Percentiles rank a stretch among this genome's conserved stretches.
These are phyloP conservation scores for Tachina lurida DNA, from an alignment of 2,888 invertebrate species.

Conservation along the genomic window DNA sequence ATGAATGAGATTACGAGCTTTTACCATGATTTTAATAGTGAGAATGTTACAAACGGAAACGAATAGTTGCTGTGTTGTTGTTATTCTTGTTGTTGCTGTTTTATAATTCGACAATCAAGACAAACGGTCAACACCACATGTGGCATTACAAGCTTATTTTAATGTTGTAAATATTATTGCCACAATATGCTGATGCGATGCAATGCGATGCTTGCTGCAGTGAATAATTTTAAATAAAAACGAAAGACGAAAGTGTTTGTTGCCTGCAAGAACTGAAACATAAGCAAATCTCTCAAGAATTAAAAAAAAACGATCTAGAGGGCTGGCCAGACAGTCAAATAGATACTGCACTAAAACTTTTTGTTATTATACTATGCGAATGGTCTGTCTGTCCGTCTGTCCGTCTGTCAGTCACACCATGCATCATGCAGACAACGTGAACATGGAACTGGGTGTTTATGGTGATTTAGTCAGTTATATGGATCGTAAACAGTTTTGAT, in stretches of 20 bases:
- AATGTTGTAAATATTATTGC: slow-evolving; percentile 63
- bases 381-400: slow-evolving; percentile 11
- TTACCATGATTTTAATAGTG: slow-evolving; percentile 39
- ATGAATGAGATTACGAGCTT: slow-evolving; percentile 59
- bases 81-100: slow-evolving; percentile 34
- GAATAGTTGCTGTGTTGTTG: slow-evolving; percentile 25
- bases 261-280: slow-evolving; percentile 25
- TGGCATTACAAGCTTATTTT: slow-evolving; percentile 69
- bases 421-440: slow-evolving; percentile 59
- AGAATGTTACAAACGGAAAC: slow-evolving; percentile 56
- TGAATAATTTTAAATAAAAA: slow-evolving; percentile 1
- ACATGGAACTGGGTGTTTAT: slow-evolving; percentile 82
- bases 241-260: slow-evolving; percentile 42
- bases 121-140: slow-evolving; percentile 67
- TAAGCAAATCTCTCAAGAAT: not conserved
- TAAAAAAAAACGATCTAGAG: not conserved
- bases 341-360: not conserved
- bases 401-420: slow-evolving; percentile 41
- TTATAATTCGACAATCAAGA: slow-evolving; percentile 59
- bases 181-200: slow-evolving; percentile 61
- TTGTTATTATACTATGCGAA: not conserved
- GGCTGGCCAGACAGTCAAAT: slow-evolving; percentile 10
- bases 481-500: slow-evolving; percentile 83
- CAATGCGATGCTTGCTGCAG: slow-evolving; percentile 46
- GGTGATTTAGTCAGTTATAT: slow-evolving; percentile 83